Evolutionary conservation across 2,888 invertebrate genomes (phyloP).

Genomic region (Euclidia mi): DNA sequence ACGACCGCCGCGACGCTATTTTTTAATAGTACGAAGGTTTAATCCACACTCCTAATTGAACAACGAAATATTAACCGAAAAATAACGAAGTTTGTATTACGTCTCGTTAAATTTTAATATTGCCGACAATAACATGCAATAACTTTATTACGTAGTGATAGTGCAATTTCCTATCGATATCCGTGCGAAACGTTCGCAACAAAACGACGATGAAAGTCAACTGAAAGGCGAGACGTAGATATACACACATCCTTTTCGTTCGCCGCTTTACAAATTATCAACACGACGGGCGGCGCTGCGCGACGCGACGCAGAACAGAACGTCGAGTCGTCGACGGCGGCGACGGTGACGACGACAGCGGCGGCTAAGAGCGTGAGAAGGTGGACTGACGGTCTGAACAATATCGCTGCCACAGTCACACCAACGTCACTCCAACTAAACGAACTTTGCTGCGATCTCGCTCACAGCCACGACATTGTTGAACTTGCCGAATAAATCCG

Average conservation of each 20-base stretch:
- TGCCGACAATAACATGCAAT: slow-evolving; percentile 71
- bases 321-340: slow-evolving; percentile 56
- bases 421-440: slow-evolving; percentile 73
- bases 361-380: slow-evolving; percentile 66
- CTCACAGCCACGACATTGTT: slow-evolving; percentile 74
- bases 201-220: slow-evolving; percentile 90
- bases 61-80: slow-evolving; percentile 46
- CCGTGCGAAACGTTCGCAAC: slow-evolving; percentile 89
- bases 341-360: slow-evolving; percentile 60
- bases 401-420: slow-evolving; percentile 82
- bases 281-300: slow-evolving; percentile 70
- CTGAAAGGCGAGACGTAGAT: slow-evolving; percentile 90
- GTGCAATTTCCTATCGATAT: slow-evolving; percentile 87
- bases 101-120: slow-evolving; percentile 60
- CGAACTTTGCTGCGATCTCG: slow-evolving; percentile 77
- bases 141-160: slow-evolving; percentile 87
- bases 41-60: slow-evolving; percentile 60
- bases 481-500: slow-evolving; percentile 76
- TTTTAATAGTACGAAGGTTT: slow-evolving; percentile 66
- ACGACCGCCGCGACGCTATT: slow-evolving; percentile 83
- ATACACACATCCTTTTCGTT: slow-evolving; percentile 89
- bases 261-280: slow-evolving; percentile 86
- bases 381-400: slow-evolving; percentile 69
- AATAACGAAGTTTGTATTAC: slow-evolving; percentile 50
- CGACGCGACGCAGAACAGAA: slow-evolving; percentile 57